phyloP scores from a whole-genome alignment of 2,797 vertebrate species.

The Mastacembelus armatus region DNA sequence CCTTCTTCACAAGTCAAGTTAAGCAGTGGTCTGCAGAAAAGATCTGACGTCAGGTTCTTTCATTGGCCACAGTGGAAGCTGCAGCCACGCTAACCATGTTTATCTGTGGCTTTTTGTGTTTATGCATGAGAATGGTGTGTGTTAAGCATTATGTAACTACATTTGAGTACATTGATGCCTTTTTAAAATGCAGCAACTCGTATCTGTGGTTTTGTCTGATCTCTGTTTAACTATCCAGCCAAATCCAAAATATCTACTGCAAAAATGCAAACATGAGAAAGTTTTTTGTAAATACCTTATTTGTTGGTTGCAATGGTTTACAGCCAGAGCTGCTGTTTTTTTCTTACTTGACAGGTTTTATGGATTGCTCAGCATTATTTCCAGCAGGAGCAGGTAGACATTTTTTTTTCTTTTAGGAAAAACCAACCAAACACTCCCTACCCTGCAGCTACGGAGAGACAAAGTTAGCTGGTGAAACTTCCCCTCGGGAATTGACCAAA shows the following conservation, averaged over 20 bases:
- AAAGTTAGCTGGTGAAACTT: no score
- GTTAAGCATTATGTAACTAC: slow-evolving; percentile 17
- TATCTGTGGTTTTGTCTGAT: neutral
- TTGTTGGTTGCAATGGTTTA: neutral
- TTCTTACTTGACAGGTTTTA: no score
- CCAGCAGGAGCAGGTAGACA: no score
- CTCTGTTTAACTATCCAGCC: slow-evolving; percentile 1
- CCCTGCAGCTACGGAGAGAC: no score
- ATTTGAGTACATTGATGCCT: neutral
- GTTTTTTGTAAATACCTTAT: neutral
- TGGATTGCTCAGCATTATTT: no score
- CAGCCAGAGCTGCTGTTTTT: no score
- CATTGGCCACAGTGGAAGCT: slow-evolving; percentile 39
- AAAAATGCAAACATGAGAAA: neutral
- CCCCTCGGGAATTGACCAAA: no score
- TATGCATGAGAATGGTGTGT: slow-evolving; percentile 6
- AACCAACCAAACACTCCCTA: no score
- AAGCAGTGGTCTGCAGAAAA: slow-evolving; percentile 33
- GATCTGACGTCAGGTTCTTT: slow-evolving; percentile 30
- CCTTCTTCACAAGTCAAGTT: no score
- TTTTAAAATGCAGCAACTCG: slow-evolving; percentile 1
- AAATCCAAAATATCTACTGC: neutral
- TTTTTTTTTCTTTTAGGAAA: no score
- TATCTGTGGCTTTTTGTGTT: slow-evolving; percentile 32
- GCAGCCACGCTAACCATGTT: slow-evolving; percentile 13